phyloP scores from a whole-genome alignment of 2,797 vertebrate genomes.

The Takifugu rubripes region DNA sequence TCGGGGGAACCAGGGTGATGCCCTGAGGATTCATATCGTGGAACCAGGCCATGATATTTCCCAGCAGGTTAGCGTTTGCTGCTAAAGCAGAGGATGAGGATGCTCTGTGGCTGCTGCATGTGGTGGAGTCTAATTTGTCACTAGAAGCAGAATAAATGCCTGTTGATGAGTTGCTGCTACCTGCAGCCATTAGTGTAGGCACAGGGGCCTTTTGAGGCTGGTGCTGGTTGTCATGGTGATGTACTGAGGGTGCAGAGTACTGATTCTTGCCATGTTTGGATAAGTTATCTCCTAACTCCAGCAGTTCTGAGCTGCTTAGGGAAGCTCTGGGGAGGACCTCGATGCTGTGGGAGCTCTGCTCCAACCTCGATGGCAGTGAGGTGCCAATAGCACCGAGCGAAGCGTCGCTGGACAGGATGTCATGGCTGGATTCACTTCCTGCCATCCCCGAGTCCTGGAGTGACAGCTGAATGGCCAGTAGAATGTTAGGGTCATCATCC shows the following conservation, averaged over 20 bases:
- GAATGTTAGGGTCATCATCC: conserved; percentile 96
- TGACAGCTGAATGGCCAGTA: conserved; percentile 97
- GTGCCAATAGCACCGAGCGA: conserved; percentile 93
- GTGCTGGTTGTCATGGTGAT: conserved; percentile 70
- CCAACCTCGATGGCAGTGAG: conserved; percentile 89
- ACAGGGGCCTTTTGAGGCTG: conserved; percentile 71
- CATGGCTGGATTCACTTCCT: conserved; percentile 75
- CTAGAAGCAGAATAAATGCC: conserved; percentile 81
- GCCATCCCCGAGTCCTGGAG: conserved; percentile 91
- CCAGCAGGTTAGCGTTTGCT: conserved; percentile 88
- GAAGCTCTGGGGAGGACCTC: conserved; percentile 81
- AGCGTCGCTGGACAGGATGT: conserved; percentile 82
- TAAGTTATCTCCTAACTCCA: conserved; percentile 89
- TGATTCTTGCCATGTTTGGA: conserved; percentile 69
- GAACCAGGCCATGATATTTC: conserved; percentile 99
- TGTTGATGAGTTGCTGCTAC: conserved; percentile 58
- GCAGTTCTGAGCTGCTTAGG: conserved; percentile 91
- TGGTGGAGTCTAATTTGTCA: conserved; percentile 77
- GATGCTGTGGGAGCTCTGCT: conserved; percentile 76
- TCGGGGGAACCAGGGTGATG: conserved; percentile 88
- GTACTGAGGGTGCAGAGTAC: conserved; percentile 49
- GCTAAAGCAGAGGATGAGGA: conserved; percentile 61
- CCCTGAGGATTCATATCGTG: conserved; percentile 98
- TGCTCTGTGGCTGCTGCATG: conserved; percentile 74
- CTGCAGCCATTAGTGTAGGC: conserved; percentile 50